Evolutionary conservation across 2,888 invertebrate genomes (phyloP), one percentile per base, ranked within the genome.

Genomic region (Cenopis cana): DNA sequence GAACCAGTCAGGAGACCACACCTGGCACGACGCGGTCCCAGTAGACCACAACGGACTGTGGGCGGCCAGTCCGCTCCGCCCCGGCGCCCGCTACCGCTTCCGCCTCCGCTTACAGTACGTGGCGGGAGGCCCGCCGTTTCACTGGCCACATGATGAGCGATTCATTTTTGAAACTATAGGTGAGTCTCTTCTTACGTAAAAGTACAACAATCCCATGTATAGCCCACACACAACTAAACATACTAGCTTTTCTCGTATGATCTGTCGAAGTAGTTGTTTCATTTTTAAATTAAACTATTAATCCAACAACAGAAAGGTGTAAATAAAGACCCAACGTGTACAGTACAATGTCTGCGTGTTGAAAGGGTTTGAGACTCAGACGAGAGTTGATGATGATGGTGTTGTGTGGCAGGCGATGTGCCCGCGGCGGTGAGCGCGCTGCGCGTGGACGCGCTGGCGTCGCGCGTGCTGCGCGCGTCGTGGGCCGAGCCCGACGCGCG

Each of bases 391-490:
- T 8, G 9, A 33, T 6, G 8, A 5, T 33, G 5, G 8, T 33
- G n/a, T 10, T 59, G 20, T 62, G 3, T 55, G 4, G 0, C 77
- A 96, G 97, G 96, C 9, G 97, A 97, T 82, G 94, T 96, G 14
- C 98, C 98, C 0, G 96, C 96, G 54, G 91, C 95, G 0, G 98
- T 98, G 0, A 97, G 97, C 0, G 93, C 94, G 6, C 96, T 98
- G 0, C 92, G 94, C 12, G 95, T 97, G n/a, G 95, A 96, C 72
- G 95, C 95, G 69, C 94, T 97, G 12, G 95, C 95, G 24, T 95
- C 95, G 24, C 95, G 96, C 24, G 94, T 97, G 24, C 96, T 97
- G 79, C 96, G 97, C 81, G 95, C 98, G 0, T 95, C 95, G 81
- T 98, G 98, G 98, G 94, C 95, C 55, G 95, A 96, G 11, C 96